phyloP scores from a whole-genome alignment of 35 echinoderm and acorn worm genomes.

The Ophioderma brevispina region DNA sequence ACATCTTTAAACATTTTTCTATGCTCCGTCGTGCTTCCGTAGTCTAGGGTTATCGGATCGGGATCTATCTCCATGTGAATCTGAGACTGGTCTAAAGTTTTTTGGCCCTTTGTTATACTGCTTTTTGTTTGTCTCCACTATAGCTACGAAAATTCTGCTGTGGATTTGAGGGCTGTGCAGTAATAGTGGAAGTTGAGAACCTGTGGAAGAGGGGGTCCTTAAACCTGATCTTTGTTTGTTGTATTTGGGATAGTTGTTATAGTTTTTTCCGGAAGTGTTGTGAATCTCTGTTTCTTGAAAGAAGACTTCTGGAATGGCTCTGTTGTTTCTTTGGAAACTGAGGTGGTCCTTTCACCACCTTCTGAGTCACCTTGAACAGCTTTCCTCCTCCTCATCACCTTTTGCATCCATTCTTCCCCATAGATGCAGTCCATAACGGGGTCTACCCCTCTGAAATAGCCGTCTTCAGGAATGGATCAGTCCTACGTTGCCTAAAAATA shows the following conservation, averaged over 20 bases:
- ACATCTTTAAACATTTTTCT: background rate
- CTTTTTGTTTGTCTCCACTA: background rate
- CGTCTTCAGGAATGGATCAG: conserved; percentile 12
- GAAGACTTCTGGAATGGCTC: background rate
- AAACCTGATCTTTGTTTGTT: too few species aligned
- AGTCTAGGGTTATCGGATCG: too few species aligned
- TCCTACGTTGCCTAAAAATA: background rate
- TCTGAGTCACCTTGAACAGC: conserved; percentile 18
- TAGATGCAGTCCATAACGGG: conserved; percentile 20
- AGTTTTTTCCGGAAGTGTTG: too few species aligned
- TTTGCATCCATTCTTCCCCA: conserved; percentile 26
- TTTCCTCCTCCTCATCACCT: conserved; percentile 15
- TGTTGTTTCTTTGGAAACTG: background rate
- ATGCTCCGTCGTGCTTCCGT: background rate
- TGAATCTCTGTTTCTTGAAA: background rate
- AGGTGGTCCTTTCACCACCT: background rate
- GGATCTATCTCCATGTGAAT: background rate
- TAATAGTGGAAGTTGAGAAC: background rate
- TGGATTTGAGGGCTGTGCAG: background rate
- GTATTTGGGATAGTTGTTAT: too few species aligned
- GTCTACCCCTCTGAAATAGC: background rate
- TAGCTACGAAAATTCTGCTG: background rate
- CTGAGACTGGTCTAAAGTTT: background rate
- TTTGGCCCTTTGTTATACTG: background rate
- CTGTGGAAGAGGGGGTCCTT: background rate